phyloP scores from a whole-genome alignment of 2,888 invertebrate genomes.

The Cristatella mucedo region DNA sequence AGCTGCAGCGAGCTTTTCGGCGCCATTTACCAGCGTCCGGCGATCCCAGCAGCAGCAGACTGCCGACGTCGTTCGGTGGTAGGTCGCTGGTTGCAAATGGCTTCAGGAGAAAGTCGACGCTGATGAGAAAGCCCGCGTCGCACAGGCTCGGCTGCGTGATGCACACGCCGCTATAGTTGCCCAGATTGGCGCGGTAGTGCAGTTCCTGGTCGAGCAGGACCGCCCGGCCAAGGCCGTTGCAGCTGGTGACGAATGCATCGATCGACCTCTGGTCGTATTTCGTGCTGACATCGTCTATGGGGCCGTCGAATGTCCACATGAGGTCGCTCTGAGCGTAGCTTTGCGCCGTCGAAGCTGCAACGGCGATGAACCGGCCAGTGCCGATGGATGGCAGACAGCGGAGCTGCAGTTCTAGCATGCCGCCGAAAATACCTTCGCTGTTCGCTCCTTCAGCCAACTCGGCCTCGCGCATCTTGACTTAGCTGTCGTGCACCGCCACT shows the following conservation, averaged over 20 bases:
- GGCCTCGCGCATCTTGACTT: too few relatives aligned
- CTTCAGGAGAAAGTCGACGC: not conserved
- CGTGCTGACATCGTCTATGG: not conserved
- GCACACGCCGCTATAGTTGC: constrained; percentile 8
- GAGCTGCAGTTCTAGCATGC: too few relatives aligned
- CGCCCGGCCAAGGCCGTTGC: too few relatives aligned
- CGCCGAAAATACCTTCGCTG: too few relatives aligned
- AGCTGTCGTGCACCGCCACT: too few relatives aligned
- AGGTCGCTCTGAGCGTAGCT: constrained; percentile 3
- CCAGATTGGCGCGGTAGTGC: constrained; percentile 1
- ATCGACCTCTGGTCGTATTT: constrained; percentile 5
- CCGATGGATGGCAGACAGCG: too few relatives aligned
- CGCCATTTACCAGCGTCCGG: constrained; percentile 4
- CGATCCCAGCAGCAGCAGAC: constrained; percentile 4
- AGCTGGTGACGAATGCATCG: not conserved
- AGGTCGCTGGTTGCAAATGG: not conserved
- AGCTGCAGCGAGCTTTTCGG: too few relatives aligned
- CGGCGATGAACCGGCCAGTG: too few relatives aligned
- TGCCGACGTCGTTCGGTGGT: not conserved
- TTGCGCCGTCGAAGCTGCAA: too few relatives aligned
- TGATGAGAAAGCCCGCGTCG: constrained; percentile 3
- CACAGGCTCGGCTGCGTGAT: constrained; percentile 6
- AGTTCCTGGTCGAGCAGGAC: not conserved
- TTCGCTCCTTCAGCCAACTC: too few relatives aligned
- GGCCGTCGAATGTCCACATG: constrained; percentile 7